These are phyloP conservation scores for Adoxophyes honmai DNA, from an alignment of 1,140 invertebrate genomes.

Conservation along the genomic window DNA sequence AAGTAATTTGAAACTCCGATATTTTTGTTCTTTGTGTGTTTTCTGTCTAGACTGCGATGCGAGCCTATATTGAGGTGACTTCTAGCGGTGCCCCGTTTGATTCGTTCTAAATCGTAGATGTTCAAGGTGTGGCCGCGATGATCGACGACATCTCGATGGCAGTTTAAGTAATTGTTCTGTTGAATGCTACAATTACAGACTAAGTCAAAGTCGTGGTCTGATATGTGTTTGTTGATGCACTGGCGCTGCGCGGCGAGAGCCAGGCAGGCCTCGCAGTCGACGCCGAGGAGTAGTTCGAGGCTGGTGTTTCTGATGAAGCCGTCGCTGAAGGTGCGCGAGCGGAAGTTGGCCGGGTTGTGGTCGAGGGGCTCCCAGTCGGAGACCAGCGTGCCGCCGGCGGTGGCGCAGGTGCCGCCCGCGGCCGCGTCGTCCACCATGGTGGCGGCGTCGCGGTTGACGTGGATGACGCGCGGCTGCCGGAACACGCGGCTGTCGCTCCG, in stretches of 20 bases:
- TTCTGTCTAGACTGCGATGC: slow-evolving; percentile 73
- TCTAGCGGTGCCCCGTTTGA: slow-evolving; percentile 58
- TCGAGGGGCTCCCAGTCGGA: slow-evolving; percentile 47
- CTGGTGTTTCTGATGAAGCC: slow-evolving; percentile 74
- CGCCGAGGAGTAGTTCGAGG: slow-evolving; percentile 68
- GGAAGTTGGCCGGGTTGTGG: slow-evolving; percentile 51
- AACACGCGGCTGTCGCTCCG: slow-evolving; percentile 60
- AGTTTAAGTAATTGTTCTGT: slow-evolving; percentile 65
- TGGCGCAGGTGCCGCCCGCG: slow-evolving; percentile 27
- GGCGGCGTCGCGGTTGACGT: slow-evolving; percentile 71
- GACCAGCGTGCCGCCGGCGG: slow-evolving; percentile 18
- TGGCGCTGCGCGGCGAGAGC: slow-evolving; percentile 58
- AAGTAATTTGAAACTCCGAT: slow-evolving; percentile 70
- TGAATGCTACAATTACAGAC: slow-evolving; percentile 70
- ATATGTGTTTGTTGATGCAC: slow-evolving; percentile 55
- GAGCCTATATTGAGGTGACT: slow-evolving; percentile 47
- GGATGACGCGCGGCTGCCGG: slow-evolving; percentile 68
- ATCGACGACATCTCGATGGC: slow-evolving; percentile 45
- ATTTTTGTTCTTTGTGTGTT: slow-evolving; percentile 68
- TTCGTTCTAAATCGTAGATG: slow-evolving; percentile 66
- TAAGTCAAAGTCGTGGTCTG: slow-evolving; percentile 63
- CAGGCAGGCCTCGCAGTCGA: slow-evolving; percentile 71
- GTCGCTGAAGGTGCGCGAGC: slow-evolving; percentile 71
- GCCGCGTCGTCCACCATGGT: slow-evolving; percentile 71
- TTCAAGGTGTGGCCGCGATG: slow-evolving; percentile 59